These are phyloP conservation scores for Syrista parreyssii DNA, from an alignment of 2,888 invertebrate genomes.

Conservation along the genomic window DNA sequence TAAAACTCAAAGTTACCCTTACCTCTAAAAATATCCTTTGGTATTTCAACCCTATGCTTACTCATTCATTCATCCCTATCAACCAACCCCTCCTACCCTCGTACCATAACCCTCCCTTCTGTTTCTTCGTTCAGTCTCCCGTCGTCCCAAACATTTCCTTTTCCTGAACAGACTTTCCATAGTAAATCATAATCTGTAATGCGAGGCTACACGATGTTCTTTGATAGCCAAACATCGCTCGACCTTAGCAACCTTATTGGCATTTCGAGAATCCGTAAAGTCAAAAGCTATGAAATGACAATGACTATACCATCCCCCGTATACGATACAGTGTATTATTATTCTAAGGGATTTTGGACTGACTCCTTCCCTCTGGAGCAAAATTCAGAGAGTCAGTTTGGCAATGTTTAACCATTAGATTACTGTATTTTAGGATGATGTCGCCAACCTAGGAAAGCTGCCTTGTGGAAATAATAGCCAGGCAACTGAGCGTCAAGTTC, in stretches of 20 bases:
- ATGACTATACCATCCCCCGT: neutral
- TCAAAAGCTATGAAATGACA: neutral
- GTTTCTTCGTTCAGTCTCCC: neutral
- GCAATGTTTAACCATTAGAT: neutral
- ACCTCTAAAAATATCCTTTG: neutral
- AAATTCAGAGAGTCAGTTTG: neutral
- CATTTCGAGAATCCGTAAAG: neutral
- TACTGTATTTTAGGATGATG: neutral
- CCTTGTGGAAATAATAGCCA: neutral
- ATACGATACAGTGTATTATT: neutral
- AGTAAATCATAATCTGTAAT: neutral
- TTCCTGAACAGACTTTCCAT: neutral
- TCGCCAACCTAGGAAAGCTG: neutral
- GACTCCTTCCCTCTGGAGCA: neutral
- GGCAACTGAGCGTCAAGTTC: conserved; percentile 38
- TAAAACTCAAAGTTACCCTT: neutral
- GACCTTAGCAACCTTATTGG: neutral
- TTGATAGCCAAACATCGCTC: neutral
- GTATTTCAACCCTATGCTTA: neutral
- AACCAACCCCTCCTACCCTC: neutral
- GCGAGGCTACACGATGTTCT: neutral
- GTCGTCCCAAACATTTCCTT: neutral
- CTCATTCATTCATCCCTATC: neutral
- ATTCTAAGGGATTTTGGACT: neutral
- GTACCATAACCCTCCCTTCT: neutral